Conservation (phyloP, 2,888 invertebrate species). For the Idaea biselata region DNA sequence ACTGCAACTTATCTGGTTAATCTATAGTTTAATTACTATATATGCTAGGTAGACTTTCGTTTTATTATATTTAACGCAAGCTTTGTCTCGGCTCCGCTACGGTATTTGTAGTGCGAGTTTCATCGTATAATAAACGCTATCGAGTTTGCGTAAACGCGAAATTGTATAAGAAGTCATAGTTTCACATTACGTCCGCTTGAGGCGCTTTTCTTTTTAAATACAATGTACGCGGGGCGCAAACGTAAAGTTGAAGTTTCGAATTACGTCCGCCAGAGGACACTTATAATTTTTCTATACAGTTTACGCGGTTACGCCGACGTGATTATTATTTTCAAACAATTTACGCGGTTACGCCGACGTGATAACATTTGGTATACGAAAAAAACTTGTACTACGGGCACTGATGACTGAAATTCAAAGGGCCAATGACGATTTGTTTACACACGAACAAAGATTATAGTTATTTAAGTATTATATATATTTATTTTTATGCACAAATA, state of each 20-base stretch:
- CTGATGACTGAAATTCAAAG: conserved; percentile 75
- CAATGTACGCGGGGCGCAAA: no score
- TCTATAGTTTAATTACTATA: conserved; percentile 75
- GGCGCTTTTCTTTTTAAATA: no score
- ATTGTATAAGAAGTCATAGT: conserved; percentile 50
- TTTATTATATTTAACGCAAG: conserved; percentile 73
- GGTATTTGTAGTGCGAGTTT: no score
- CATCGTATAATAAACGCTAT: no score
- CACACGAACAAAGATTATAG: conserved; percentile 51
- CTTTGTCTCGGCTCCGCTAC: conserved; percentile 29
- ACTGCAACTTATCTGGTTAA: conserved; percentile 73
- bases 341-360: no score
- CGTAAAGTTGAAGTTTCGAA: no score
- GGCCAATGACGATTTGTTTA: conserved; percentile 70
- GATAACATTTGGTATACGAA: no score
- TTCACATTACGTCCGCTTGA: conserved; percentile 40
- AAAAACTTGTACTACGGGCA: conserved; percentile 47
- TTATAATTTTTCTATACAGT: no score
- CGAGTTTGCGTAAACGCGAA: no score
- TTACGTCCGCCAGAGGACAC: no score
- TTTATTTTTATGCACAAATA: conserved; percentile 63
- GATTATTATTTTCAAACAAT: no score
- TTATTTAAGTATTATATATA: conserved; percentile 41
- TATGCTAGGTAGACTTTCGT: conserved; percentile 75
- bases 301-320: no score